Conservation (phyloP, 2,888 invertebrate species). For the Patella depressa region DNA sequence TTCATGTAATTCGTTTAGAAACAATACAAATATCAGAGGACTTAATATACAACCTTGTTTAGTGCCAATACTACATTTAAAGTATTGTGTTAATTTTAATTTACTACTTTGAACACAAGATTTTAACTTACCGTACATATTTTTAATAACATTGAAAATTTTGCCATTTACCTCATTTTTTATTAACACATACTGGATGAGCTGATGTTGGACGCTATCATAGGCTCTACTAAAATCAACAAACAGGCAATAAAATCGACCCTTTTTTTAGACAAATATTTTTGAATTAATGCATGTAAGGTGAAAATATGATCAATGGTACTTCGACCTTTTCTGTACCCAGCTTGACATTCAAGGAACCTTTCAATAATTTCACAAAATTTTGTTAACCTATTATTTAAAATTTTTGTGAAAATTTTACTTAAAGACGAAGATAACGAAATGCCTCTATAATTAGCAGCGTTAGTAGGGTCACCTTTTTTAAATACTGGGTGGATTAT, state of each 20-base stretch:
- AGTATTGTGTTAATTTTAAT: constrained; percentile 6
- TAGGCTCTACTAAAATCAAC: not conserved
- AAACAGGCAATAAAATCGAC: not conserved
- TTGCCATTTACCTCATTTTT: constrained; percentile 11
- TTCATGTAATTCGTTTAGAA: constrained; percentile 17
- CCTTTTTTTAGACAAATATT: not conserved
- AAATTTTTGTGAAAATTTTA: not conserved
- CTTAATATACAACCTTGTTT: constrained; percentile 18
- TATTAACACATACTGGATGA: not conserved
- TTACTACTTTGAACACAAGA: constrained; percentile 5
- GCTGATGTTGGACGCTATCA: constrained; percentile 7
- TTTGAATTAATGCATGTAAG: not conserved
- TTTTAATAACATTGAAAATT: not conserved
- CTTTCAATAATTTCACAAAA: not conserved
- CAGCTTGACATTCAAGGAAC: not conserved
- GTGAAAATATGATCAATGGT: not conserved
- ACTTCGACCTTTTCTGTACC: not conserved
- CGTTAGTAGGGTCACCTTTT: no score
- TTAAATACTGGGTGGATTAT: no score
- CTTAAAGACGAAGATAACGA: not conserved
- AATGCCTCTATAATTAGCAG: not conserved
- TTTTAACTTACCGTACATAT: constrained; percentile 14
- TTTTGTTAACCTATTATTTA: not conserved
- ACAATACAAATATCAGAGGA: constrained; percentile 9
- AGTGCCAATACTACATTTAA: constrained; percentile 19